Evolutionary conservation across 2,888 invertebrate genomes (phyloP).

Genomic region (Argynnis bischoffii): DNA sequence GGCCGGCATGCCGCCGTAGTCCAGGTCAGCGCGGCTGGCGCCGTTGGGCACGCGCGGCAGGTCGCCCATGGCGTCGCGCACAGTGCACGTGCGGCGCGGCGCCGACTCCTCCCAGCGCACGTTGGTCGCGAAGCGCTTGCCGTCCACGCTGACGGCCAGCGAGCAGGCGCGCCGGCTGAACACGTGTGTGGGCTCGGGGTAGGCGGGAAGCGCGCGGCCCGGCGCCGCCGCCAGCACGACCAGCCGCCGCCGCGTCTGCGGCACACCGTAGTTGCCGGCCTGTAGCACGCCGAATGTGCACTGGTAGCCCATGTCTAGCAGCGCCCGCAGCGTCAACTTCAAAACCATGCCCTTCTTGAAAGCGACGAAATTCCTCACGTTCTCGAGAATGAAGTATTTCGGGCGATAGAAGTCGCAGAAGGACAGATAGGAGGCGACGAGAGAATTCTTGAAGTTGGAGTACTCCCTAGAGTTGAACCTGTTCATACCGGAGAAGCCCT

Average conservation of each 20-base stretch:
- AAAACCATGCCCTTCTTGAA: constrained; percentile 91
- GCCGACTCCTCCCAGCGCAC: constrained; percentile 86
- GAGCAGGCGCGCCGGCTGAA: constrained; percentile 88
- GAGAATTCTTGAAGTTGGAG: constrained; percentile 92
- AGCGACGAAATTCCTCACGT: constrained; percentile 92
- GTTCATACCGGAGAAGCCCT: constrained; percentile 95
- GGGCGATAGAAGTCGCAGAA: constrained; percentile 94
- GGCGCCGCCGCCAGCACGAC: constrained; percentile 92
- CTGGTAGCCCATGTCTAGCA: constrained; percentile 93
- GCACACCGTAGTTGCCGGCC: constrained; percentile 92
- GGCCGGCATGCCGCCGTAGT: constrained; percentile 86
- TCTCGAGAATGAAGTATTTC: constrained; percentile 91
- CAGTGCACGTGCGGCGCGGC: constrained; percentile 89
- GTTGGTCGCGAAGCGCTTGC: constrained; percentile 76
- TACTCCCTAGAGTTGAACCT: constrained; percentile 92
- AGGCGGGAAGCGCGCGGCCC: constrained; percentile 87
- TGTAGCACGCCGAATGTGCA: constrained; percentile 93
- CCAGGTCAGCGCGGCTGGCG: constrained; percentile 85
- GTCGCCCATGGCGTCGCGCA: constrained; percentile 92
- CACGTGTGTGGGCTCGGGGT: constrained; percentile 90
- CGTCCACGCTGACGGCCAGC: constrained; percentile 70
- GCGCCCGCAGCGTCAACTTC: constrained; percentile 88
- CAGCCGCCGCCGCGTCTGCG: constrained; percentile 89
- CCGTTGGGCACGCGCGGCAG: constrained; percentile 89
- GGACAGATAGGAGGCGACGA: constrained; percentile 90